Percentiles rank a stretch among this genome's conserved stretches.
Evolutionary conservation across 2,113 vertebrate species (phyloP).

Genomic region (cat (Felis catus)): F.catus_Fca126_mat1.0 CM031415.1:200857501-200858000

Average conservation of each 20-base stretch:
- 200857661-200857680: neutral
- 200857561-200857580: too few relatives aligned
- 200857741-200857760: neutral
- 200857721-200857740: neutral
- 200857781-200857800: neutral
- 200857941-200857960: neutral
- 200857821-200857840: neutral
- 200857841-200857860: neutral
- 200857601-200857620: neutral
- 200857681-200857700: neutral
- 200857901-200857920: neutral
- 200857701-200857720: neutral
- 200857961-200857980: neutral
- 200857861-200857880: neutral
- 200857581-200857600: neutral
- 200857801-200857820: neutral
- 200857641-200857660: neutral
- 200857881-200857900: neutral
- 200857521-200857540: neutral
- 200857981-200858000: neutral
- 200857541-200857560: neutral
- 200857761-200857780: neutral
- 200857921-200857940: neutral
- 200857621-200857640: neutral
- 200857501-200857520: neutral